Percentiles rank a stretch among this genome's conserved stretches.
phyloP scores from a whole-genome alignment of 1,140 invertebrate species.

The Araneus ventricosus region DNA sequence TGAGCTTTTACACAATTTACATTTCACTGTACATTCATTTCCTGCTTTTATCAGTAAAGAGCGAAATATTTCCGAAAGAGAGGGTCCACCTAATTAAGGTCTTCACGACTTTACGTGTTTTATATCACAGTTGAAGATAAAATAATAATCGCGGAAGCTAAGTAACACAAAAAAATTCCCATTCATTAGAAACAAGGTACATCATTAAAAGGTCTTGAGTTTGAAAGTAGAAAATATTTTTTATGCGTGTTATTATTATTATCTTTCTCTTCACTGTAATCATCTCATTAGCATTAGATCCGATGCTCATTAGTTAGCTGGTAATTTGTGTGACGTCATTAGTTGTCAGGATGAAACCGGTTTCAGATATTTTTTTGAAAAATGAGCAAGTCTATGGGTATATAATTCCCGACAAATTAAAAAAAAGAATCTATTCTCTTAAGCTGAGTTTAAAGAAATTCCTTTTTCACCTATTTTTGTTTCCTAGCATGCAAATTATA shows the following conservation, averaged over 20 bases:
- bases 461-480: no score
- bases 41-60: constrained; percentile 2
- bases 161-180: not conserved
- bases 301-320: constrained; percentile 27
- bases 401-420: no score
- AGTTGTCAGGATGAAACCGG: not conserved
- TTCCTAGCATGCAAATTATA: no score
- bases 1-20: not conserved
- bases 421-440: no score
- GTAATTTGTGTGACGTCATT: not conserved
- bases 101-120: not conserved
- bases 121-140: constrained; percentile 1
- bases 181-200: constrained; percentile 30
- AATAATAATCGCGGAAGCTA: not conserved
- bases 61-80: not conserved
- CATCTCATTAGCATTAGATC: constrained; percentile 30
- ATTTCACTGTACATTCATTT: not conserved
- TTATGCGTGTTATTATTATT: constrained; percentile 8
- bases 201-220: constrained; percentile 34
- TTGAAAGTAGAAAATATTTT: not conserved
- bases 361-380: not conserved
- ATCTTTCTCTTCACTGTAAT: not conserved
- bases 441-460: no score
- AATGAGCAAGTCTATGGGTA: no score
- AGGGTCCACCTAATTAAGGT: not conserved